phyloP scores from a whole-genome alignment of 30 jellyfish, hydroid and myxozoan genomes.

The Hydra vulgaris region DNA sequence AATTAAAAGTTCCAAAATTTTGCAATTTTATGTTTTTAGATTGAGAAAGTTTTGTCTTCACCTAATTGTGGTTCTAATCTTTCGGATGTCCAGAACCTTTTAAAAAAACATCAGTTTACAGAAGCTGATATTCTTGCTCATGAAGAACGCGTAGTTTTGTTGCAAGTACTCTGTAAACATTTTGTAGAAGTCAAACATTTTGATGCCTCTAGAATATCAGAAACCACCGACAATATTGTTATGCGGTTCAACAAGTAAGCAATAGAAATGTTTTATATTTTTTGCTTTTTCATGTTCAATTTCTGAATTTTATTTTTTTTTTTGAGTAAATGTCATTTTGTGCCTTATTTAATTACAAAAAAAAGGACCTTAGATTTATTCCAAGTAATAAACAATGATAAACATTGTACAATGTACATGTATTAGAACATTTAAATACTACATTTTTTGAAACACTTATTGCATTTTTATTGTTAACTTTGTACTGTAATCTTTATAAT shows the following conservation, averaged over 20 bases:
- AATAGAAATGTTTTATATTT: neutral
- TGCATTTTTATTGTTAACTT: too few relatives aligned
- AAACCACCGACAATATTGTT: conserved; percentile 56
- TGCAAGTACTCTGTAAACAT: conserved; percentile 68
- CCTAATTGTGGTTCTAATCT: conserved; percentile 65
- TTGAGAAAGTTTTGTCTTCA: conserved; percentile 65
- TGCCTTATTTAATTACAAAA: too few relatives aligned
- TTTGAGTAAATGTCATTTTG: too few relatives aligned
- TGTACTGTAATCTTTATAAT: too few relatives aligned
- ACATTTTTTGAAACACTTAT: too few relatives aligned
- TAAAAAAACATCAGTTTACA: conserved; percentile 63
- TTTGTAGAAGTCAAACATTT: conserved; percentile 67
- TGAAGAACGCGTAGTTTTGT: conserved; percentile 55
- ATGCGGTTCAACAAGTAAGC: conserved; percentile 68
- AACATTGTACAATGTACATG: too few relatives aligned
- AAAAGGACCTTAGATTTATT: too few relatives aligned
- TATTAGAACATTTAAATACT: too few relatives aligned
- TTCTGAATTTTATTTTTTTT: too few relatives aligned
- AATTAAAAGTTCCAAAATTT: too few relatives aligned
- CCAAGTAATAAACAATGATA: too few relatives aligned
- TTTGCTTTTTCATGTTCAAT: too few relatives aligned
- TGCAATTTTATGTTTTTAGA: conserved; percentile 15
- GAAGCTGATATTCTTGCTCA: conserved; percentile 80
- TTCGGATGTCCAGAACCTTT: conserved; percentile 54
- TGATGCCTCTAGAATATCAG: conserved; percentile 69